phyloP scores from a whole-genome alignment of 1,140 invertebrate genomes.

The Drosophila kohkoa region DNA sequence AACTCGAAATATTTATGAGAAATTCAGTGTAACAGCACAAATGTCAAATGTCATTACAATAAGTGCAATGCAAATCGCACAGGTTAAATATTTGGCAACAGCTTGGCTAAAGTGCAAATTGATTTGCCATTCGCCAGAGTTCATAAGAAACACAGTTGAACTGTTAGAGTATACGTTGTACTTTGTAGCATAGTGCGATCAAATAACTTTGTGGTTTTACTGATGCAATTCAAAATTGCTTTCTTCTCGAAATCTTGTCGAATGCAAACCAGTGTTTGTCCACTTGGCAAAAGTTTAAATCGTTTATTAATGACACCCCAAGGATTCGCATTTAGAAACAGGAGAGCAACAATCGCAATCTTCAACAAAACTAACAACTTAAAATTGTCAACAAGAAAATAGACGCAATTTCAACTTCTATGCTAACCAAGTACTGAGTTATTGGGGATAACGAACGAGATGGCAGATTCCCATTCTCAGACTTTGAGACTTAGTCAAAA shows the following conservation, averaged over 20 bases:
- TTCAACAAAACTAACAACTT: slow-evolving; percentile 25
- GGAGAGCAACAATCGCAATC: neutral
- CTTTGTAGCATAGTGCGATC: no score
- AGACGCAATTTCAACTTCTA: slow-evolving; percentile 23
- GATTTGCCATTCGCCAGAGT: slow-evolving; percentile 21
- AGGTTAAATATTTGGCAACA: slow-evolving; percentile 23
- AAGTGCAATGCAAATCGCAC: slow-evolving; percentile 31
- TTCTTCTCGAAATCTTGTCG: no score
- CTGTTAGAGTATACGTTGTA: no score
- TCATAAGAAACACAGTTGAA: no score
- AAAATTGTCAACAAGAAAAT: slow-evolving; percentile 42
- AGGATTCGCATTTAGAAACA: slow-evolving; percentile 43
- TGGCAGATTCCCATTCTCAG: neutral
- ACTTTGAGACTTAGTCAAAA: slow-evolving; percentile 2
- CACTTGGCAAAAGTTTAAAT: slow-evolving; percentile 25
- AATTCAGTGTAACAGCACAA: slow-evolving; percentile 36
- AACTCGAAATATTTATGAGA: slow-evolving; percentile 61
- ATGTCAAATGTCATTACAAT: slow-evolving; percentile 47
- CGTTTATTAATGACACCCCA: slow-evolving; percentile 49
- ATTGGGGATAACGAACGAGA: neutral
- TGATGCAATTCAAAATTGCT: no score
- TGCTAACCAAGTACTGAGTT: slow-evolving; percentile 13
- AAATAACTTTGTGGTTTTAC: no score
- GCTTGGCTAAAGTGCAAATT: slow-evolving; percentile 40
- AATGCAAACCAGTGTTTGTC: neutral